Percentiles rank a stretch among this genome's conserved stretches.
Evolutionary conservation across 2,113 vertebrate species (phyloP).

Genomic region (Xiphophorus couchianus): DNA sequence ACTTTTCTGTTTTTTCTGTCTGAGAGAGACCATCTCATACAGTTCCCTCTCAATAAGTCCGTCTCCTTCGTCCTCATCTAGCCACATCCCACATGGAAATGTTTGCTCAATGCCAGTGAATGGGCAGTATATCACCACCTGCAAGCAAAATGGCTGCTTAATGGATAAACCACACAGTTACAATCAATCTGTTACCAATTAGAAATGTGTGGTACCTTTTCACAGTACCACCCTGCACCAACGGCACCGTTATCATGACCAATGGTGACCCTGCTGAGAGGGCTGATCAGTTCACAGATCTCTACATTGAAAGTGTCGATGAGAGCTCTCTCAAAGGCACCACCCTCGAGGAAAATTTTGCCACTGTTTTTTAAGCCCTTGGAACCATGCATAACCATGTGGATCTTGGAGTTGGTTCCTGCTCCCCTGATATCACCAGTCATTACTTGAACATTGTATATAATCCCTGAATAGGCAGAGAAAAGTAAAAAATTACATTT

Average conservation of each 20-base stretch:
- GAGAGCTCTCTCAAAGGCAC: conserved; percentile 90
- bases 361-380: conserved; percentile 95
- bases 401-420: conserved; percentile 97
- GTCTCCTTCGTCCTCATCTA: conserved; percentile 94
- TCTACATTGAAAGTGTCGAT: conserved; percentile 94
- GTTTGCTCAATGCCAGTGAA: conserved; percentile 97
- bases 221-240: conserved; percentile 95
- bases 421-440: conserved; percentile 92
- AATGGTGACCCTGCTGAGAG: conserved; percentile 92
- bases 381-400: conserved; percentile 90
- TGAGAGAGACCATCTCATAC: conserved; percentile 95
- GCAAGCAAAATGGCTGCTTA: conserved; percentile 4
- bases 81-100: conserved; percentile 91
- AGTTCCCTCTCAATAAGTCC: conserved; percentile 94
- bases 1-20: conserved; percentile 92
- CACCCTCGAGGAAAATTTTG: conserved; percentile 93
- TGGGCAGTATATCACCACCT: conserved; percentile 94
- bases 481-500: not conserved
- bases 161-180: conserved; percentile 2
- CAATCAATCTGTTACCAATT: not conserved
- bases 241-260: conserved; percentile 91
- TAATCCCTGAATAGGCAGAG: conserved; percentile 79
- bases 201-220: conserved; percentile 83
- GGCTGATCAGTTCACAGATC: conserved; percentile 91
- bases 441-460: conserved; percentile 93